These are phyloP conservation scores for Lithosia quadra DNA, from an alignment of 2,888 invertebrate genomes.

Conservation along the genomic window DNA sequence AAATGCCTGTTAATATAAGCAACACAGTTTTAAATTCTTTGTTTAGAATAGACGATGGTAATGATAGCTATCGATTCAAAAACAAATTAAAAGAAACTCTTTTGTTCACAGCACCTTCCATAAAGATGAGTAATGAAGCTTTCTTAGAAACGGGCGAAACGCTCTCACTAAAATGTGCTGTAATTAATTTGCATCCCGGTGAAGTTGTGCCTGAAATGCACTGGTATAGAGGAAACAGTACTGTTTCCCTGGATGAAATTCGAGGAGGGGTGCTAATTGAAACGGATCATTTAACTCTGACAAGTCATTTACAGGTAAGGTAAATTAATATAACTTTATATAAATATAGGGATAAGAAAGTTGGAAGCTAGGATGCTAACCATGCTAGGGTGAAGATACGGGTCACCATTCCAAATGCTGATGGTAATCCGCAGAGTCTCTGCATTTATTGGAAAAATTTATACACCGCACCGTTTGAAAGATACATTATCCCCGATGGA, in stretches of 20 bases:
- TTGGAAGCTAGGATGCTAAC: too few relatives aligned
- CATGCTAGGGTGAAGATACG: too few relatives aligned
- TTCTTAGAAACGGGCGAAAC: conserved; percentile 81
- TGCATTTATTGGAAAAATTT: too few relatives aligned
- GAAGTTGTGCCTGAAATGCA: conserved; percentile 68
- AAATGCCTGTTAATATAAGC: background rate
- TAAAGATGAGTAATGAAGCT: conserved; percentile 78
- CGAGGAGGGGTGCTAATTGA: conserved; percentile 84
- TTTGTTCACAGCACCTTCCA: conserved; percentile 72
- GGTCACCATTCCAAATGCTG: too few relatives aligned
- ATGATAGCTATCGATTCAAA: background rate
- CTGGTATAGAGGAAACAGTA: conserved; percentile 76
- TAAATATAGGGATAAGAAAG: too few relatives aligned
- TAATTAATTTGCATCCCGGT: conserved; percentile 71
- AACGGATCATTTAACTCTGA: conserved; percentile 76
- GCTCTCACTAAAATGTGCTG: conserved; percentile 76
- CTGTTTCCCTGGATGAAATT: conserved; percentile 71
- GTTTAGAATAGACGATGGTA: background rate
- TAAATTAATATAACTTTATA: too few relatives aligned
- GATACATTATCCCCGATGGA: too few relatives aligned
- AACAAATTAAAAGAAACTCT: background rate
- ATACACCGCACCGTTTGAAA: too few relatives aligned
- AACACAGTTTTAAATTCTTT: background rate
- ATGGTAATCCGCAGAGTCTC: too few relatives aligned
- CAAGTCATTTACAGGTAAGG: conserved; percentile 79